These are phyloP conservation scores for Fregetta grallaria DNA, from an alignment of 2,113 vertebrate genomes.

Conservation along the genomic window DNA sequence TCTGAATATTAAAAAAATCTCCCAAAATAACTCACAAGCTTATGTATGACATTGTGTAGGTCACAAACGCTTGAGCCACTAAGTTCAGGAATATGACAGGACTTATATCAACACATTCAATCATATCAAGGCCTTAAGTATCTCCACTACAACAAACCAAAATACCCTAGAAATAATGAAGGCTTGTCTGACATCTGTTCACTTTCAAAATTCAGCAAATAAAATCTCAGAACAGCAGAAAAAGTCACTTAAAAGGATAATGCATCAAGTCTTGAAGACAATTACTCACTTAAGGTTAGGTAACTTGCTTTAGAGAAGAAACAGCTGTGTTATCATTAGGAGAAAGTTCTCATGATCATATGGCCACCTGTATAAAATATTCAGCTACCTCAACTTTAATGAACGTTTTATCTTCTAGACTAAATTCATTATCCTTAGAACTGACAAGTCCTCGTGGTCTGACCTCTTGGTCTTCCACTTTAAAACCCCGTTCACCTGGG, in stretches of 20 bases:
- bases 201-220: conserved; percentile 11
- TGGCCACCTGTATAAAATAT: neutral
- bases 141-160: neutral
- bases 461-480: neutral
- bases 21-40: neutral
- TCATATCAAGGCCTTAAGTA: neutral
- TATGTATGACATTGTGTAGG: neutral
- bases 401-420: conserved; percentile 32
- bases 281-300: neutral
- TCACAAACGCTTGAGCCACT: neutral
- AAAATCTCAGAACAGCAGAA: neutral
- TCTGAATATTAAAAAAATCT: neutral
- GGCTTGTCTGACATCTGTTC: neutral
- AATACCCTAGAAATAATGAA: neutral
- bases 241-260: neutral
- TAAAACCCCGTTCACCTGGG: neutral
- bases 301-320: conserved; percentile 39
- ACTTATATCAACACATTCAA: neutral
- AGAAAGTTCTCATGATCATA: neutral
- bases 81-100: neutral
- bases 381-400: neutral
- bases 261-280: conserved; percentile 7
- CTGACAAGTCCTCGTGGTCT: conserved; percentile 5
- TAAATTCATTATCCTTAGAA: conserved; percentile 9
- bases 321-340: conserved; percentile 10